These are phyloP conservation scores for Sisyra nigra DNA, from an alignment of 2,888 invertebrate genomes.

Conservation along the genomic window DNA sequence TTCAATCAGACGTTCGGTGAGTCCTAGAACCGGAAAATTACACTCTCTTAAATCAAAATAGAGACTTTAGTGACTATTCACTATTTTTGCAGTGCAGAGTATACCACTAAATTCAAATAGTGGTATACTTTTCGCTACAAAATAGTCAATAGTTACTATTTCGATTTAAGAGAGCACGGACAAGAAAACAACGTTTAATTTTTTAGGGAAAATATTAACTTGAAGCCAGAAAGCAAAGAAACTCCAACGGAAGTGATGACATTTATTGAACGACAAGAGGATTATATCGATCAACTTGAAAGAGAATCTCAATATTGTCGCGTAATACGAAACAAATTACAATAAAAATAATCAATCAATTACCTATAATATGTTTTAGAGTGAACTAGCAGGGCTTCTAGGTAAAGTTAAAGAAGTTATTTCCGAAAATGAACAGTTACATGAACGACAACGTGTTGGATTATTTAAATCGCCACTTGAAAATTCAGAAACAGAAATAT, in stretches of 20 bases:
- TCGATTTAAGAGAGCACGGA: too few species aligned
- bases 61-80: too few species aligned
- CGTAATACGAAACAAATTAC: conserved; percentile 25
- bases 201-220: conserved; percentile 21
- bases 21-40: too few species aligned
- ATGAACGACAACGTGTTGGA: conserved; percentile 59
- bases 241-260: conserved; percentile 55
- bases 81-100: too few species aligned
- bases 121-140: too few species aligned
- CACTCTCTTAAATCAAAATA: too few species aligned
- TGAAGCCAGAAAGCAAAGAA: conserved; percentile 16
- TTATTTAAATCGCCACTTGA: conserved; percentile 45
- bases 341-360: not conserved
- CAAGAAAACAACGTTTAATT: conserved; percentile 10
- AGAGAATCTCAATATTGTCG: conserved; percentile 72
- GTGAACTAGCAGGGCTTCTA: conserved; percentile 57
- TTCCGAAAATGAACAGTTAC: conserved; percentile 65
- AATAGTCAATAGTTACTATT: too few species aligned
- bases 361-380: conserved; percentile 28
- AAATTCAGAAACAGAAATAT: conserved; percentile 37
- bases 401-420: conserved; percentile 76
- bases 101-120: too few species aligned
- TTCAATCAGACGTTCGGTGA: not conserved
- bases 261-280: conserved; percentile 73
- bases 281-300: conserved; percentile 74